Percentiles rank a stretch among this genome's conserved stretches.
These are phyloP conservation scores for Lottia gigantea DNA, from an alignment of 2,888 invertebrate genomes.

Conservation along the genomic window DNA sequence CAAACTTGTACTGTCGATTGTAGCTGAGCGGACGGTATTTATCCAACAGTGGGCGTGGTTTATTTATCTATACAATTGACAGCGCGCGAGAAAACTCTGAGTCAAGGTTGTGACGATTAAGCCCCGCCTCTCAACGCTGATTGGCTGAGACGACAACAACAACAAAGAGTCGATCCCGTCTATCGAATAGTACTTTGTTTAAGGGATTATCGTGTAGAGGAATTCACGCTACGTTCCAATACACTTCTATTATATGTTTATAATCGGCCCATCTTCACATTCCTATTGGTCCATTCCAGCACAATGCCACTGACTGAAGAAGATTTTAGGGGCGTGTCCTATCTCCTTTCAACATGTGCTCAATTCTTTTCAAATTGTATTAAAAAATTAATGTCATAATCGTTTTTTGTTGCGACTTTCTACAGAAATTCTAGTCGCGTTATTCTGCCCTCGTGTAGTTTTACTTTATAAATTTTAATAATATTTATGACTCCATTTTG, in stretches of 20 bases:
- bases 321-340: too few relatives aligned
- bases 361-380: too few relatives aligned
- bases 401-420: too few relatives aligned
- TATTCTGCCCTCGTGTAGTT: too few relatives aligned
- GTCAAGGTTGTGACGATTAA: neutral
- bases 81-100: constrained; percentile 7
- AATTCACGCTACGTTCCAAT: constrained; percentile 2
- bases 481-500: too few relatives aligned
- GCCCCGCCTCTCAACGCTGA: constrained; percentile 18
- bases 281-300: too few relatives aligned
- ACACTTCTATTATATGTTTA: neutral
- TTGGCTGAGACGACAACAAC: constrained; percentile 11
- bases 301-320: too few relatives aligned
- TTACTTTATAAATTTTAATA: too few relatives aligned
- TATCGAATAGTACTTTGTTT: neutral
- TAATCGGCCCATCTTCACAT: too few relatives aligned
- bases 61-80: neutral
- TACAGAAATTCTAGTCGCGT: too few relatives aligned
- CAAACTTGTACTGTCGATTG: constrained; percentile 1
- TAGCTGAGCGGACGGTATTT: neutral
- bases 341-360: too few relatives aligned
- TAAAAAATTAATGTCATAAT: too few relatives aligned
- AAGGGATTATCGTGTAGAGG: neutral
- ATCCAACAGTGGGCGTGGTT: neutral
- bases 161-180: neutral